Evolutionary conservation across 2,113 vertebrate genomes (phyloP).

Genomic region (Myocastor coypus): DNA sequence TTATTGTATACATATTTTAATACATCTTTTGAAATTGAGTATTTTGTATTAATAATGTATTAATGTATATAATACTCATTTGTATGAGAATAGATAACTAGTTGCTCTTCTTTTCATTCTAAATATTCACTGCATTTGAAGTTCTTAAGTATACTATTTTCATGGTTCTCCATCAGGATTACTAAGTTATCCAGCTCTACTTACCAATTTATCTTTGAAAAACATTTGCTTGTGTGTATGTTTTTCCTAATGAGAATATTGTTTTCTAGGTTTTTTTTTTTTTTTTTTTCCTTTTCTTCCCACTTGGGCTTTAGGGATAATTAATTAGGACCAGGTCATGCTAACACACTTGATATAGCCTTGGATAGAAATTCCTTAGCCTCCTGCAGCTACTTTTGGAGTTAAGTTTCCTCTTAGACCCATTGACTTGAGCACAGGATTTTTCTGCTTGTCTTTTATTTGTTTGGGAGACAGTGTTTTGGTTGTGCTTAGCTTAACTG

Average conservation of each 20-base stretch:
- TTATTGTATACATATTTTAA: neutral
- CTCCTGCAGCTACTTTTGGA: neutral
- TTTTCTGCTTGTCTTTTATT: neutral
- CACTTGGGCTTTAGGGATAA: neutral
- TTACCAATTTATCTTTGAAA: neutral
- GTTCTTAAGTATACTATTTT: neutral
- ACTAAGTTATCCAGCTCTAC: neutral
- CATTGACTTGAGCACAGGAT: neutral
- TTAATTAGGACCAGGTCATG: neutral
- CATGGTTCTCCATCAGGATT: neutral
- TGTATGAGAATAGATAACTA: neutral
- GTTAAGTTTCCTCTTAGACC: neutral
- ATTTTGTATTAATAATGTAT: neutral
- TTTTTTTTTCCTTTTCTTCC: too few relatives aligned
- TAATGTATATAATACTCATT: too few relatives aligned
- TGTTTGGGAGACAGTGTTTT: neutral
- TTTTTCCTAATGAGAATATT: neutral
- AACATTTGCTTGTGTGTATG: neutral
- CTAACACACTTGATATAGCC: neutral
- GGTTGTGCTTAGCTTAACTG: neutral
- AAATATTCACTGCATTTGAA: neutral
- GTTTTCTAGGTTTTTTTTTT: neutral
- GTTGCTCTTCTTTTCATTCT: slow-evolving; percentile 35
- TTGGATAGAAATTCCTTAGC: neutral
- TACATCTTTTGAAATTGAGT: slow-evolving; percentile 18